Base-by-base conservation (phyloP, 1,140 invertebrate species). In the Augochlora pura region DNA sequence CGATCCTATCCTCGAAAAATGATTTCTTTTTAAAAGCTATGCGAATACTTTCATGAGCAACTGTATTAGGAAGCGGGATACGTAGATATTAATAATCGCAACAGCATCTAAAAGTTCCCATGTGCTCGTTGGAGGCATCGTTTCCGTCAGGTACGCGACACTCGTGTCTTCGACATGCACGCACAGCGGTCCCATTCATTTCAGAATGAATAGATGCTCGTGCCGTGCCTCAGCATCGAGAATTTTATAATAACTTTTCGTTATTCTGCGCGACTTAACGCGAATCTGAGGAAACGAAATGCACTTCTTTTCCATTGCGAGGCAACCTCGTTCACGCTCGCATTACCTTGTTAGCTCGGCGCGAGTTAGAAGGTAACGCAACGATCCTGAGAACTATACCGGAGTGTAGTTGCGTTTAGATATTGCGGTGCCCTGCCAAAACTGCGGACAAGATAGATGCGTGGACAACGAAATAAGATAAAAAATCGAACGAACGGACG, bases 151-250 rank as follows among this genome's bases (percentile, higher is more conserved):
- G 39, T 73, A 79, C 64, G 80, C 72, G 68, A 82, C 46, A 68
- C 67, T 49, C 57, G 39, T 79, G 49, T 64, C 23, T 59, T 25
- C 57, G 25, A 14, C 57, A 59, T 78, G 39, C 54, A 68, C 49
- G n/a, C 63, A 27, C 63, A 39, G 62, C 46, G 59, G 64, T 67
- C 67, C 64, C 57, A 81, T 78, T 79, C 75, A 77, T 72, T 54
- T 52, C 32, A 5, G 6, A 49, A 7, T 70, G 52, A 52, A 38
- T 68, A 63, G 57, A 54, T 12, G 42, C 42, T 46, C n/a, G 52
- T 23, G 27, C 10, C 39, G 21, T 32, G 32, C 42, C 49, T 27
- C 27, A 10, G 21, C 64, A n/a, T 38, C 57, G 57, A 52, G 42
- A 39, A 49, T 70, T 76, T 65, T 66, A 66, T 78, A 78, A 78